Base-by-base conservation (phyloP, 2,888 invertebrate genomes). In the Syrista parreyssii region DNA sequence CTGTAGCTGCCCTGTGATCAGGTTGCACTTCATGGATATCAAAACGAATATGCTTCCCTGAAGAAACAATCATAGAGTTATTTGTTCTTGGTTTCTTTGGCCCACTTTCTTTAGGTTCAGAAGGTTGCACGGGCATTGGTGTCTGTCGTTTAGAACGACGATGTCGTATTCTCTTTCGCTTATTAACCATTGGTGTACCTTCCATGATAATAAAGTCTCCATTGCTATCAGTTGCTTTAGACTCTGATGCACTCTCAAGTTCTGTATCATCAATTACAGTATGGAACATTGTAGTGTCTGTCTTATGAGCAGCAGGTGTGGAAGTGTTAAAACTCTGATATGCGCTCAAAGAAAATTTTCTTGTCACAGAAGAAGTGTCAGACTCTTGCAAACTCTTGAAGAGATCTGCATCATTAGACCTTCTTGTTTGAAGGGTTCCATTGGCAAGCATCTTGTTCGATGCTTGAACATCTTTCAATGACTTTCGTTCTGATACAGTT, bases 41-140 rank as follows among this genome's bases (percentile, higher is more conserved):
- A 74, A 89, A 89, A 32, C 89, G 79, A 76, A 89, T 89, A 75
- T 89, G 89, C 76, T 88, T 89, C n/a, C 83, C 84, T 68, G 83
- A 75, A 23, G 88, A 68, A 72, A 89, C 73, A 12, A 79, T 31
- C 35, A 80, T 36, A 12, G 86, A 83, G 78, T 86, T 78, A 75
- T 87, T 81, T 33, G 88, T 83, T 68, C 82, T 86, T n/a, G 88
- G 87, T 74, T 89, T 89, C 30, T 83, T 86, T 0, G 75, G 31
- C 72, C 80, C 77, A 3, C 34, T 76, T 4, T 78, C 31, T 34
- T 33, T 68, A 12, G 15, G 32, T 15, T 32, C 75, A 35, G 31
- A 32, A 32, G n/a, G 32, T 12, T 34, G 31, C 2, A 35, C 1
- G 11, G 35, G 77, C 1, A n/a, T 12, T 55, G 15, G 15, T 6